Percentiles rank a stretch among this genome's conserved stretches.
These are phyloP conservation scores for Drosophila mettleri DNA, from an alignment of 2,888 invertebrate species.

Conservation along the genomic window DNA sequence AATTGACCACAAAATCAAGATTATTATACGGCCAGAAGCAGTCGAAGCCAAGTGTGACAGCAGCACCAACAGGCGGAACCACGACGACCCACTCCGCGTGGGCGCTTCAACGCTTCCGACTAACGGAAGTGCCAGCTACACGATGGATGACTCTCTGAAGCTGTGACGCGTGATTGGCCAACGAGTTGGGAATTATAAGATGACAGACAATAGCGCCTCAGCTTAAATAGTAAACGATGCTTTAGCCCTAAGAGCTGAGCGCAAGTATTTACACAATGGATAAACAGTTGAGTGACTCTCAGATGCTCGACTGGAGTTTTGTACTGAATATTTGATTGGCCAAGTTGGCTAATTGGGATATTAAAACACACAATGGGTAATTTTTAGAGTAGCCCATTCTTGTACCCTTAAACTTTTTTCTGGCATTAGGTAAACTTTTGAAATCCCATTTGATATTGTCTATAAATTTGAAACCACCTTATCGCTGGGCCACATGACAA, in stretches of 20 bases:
- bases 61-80: conserved; percentile 29
- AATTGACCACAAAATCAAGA: conserved; percentile 84
- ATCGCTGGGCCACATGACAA: too few relatives aligned
- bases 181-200: conserved; percentile 55
- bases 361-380: too few relatives aligned
- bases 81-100: conserved; percentile 3
- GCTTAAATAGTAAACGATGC: conserved; percentile 22
- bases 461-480: too few relatives aligned
- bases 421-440: too few relatives aligned
- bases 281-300: neutral
- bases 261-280: neutral
- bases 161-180: conserved; percentile 46
- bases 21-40: conserved; percentile 71
- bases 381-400: too few relatives aligned
- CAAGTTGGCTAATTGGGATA: neutral
- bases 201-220: conserved; percentile 36
- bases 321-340: neutral
- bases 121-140: conserved; percentile 41
- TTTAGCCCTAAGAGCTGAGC: conserved; percentile 2
- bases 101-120: conserved; percentile 8
- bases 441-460: too few relatives aligned
- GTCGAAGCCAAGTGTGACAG: conserved; percentile 46
- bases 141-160: conserved; percentile 24
- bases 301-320: neutral
- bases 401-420: too few relatives aligned